A percentile compares a stretch with the other conserved stretches of the same genome.
Evolutionary conservation across 2,888 invertebrate species (phyloP).

Genomic region (Drosophila fulvimacula): DNA sequence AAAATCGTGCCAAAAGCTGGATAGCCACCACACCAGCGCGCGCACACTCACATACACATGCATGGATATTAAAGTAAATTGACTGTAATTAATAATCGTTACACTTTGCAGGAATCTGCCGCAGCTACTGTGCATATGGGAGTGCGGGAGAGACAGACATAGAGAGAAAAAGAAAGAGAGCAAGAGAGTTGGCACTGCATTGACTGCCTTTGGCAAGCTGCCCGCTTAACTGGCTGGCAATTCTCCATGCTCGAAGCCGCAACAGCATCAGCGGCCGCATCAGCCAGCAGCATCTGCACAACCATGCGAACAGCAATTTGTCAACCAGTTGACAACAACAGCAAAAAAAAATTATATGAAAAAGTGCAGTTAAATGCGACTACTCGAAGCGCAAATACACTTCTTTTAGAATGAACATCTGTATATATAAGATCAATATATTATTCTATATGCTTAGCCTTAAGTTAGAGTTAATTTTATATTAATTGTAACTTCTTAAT

Average conservation of each 20-base stretch:
- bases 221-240: constrained; percentile 51
- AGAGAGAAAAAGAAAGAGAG: neutral
- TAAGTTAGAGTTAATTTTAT: too few relatives aligned
- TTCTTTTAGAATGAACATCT: neutral
- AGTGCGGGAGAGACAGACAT: neutral
- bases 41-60: constrained; percentile 7
- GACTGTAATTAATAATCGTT: constrained; percentile 66
- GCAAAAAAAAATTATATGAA: constrained; percentile 1
- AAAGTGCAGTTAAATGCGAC: neutral
- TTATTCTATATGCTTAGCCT: too few relatives aligned
- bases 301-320: constrained; percentile 56
- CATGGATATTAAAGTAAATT: constrained; percentile 46
- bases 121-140: constrained; percentile 5
- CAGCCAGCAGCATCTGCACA: constrained; percentile 38
- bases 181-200: constrained; percentile 17
- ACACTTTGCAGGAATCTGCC: constrained; percentile 18
- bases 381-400: neutral
- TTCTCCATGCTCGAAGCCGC: constrained; percentile 26
- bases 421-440: too few relatives aligned
- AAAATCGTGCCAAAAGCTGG: constrained; percentile 41
- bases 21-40: constrained; percentile 21
- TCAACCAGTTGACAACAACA: constrained; percentile 43
- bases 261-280: constrained; percentile 21
- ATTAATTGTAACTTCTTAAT: too few relatives aligned
- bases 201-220: constrained; percentile 46